phyloP scores from a whole-genome alignment of 2,888 invertebrate genomes.

The Xanthorhoe spadicearia region DNA sequence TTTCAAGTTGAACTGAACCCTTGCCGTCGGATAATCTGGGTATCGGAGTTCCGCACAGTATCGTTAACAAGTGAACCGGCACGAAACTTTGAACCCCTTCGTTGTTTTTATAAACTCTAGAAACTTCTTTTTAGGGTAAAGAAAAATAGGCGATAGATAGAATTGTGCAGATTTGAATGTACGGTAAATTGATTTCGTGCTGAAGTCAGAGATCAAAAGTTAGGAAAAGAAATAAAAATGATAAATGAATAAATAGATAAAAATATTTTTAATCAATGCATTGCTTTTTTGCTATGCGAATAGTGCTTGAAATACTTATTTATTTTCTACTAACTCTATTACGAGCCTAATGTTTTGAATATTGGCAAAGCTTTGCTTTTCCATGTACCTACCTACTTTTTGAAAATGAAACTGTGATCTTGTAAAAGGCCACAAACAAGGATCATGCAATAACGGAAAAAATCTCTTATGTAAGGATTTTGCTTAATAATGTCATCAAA shows the following conservation, averaged over 20 bases:
- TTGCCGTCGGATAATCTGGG: conserved; percentile 16
- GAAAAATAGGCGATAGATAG: neutral
- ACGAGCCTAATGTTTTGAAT: too few species aligned
- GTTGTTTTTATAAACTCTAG: neutral
- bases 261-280: neutral
- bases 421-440: too few species aligned
- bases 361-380: too few species aligned
- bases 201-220: too few species aligned
- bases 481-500: neutral
- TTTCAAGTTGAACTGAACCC: conserved; percentile 10
- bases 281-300: neutral
- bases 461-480: too few species aligned
- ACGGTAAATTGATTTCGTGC: neutral
- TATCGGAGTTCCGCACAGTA: conserved; percentile 13
- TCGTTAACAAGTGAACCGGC: conserved; percentile 12
- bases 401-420: too few species aligned
- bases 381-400: too few species aligned
- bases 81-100: neutral
- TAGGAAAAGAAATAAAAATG: too few species aligned
- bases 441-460: too few species aligned
- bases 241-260: too few species aligned
- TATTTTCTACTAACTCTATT: too few species aligned
- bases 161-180: neutral
- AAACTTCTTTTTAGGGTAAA: neutral
- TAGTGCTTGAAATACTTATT: too few species aligned